A percentile compares a stretch with the other conserved stretches of the same genome.
These are phyloP conservation scores for Cyanistes caeruleus DNA, from an alignment of 2,113 vertebrate genomes.

Conservation along the genomic window DNA sequence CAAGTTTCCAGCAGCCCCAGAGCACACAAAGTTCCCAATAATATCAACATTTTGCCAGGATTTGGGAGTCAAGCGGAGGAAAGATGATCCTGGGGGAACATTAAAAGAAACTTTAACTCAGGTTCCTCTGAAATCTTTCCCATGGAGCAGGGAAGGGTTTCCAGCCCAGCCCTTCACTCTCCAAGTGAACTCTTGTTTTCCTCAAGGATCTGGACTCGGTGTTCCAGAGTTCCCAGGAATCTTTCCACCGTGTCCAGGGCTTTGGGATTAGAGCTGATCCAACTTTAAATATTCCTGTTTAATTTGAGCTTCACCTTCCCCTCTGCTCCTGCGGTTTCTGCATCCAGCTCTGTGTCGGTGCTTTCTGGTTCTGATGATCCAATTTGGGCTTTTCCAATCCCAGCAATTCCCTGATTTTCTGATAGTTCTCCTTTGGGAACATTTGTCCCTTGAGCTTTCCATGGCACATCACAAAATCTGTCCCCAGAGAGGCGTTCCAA, in stretches of 20 bases:
- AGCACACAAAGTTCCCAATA: neutral
- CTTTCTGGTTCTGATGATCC: neutral
- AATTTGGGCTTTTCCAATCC: neutral
- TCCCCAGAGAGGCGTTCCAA: neutral
- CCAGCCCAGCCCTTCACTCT: neutral
- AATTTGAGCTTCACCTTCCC: neutral
- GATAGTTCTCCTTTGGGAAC: accelerated
- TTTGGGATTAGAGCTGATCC: neutral
- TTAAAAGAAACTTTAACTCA: neutral
- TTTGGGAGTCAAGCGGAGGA: neutral
- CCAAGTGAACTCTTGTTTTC: neutral
- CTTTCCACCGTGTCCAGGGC: neutral
- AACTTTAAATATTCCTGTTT: neutral
- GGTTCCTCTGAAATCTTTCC: neutral
- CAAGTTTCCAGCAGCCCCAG: neutral
- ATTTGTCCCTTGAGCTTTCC: neutral
- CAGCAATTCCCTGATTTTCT: neutral
- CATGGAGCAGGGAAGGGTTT: neutral
- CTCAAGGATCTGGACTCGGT: neutral
- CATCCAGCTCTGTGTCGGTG: neutral
- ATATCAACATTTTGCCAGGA: neutral
- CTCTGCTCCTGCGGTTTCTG: neutral
- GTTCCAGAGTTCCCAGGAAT: neutral
- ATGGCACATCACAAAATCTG: neutral
- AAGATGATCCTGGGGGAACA: neutral